Evolutionary conservation across 2,797 vertebrate genomes (phyloP).

Genomic region (Poeciliopsis gracilis): DNA sequence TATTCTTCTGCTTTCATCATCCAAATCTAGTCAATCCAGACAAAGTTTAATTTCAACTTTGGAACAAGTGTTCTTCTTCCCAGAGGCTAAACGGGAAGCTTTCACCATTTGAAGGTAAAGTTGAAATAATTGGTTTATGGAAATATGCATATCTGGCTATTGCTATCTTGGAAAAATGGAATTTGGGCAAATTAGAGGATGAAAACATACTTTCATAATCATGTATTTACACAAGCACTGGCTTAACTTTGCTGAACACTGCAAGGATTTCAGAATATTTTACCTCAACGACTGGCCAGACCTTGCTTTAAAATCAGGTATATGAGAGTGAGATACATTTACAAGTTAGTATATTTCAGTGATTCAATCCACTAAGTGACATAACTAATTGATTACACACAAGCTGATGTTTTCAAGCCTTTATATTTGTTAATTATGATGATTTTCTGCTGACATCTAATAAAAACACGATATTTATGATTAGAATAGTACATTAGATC

Average conservation of each 20-base stretch:
- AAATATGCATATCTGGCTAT: slow-evolving; percentile 57
- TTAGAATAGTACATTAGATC: background rate
- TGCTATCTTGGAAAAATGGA: slow-evolving; percentile 49
- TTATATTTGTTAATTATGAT: background rate
- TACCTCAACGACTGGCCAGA: background rate
- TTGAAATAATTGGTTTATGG: no score
- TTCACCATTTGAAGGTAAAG: slow-evolving; percentile 42
- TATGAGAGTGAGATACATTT: background rate
- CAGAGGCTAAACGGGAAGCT: slow-evolving; percentile 36
- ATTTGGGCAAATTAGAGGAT: slow-evolving; percentile 52
- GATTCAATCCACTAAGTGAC: background rate
- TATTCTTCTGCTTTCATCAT: background rate
- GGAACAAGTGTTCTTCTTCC: slow-evolving; percentile 20
- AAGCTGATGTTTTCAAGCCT: background rate
- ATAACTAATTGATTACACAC: background rate
- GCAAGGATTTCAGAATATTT: background rate
- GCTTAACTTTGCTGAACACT: slow-evolving; percentile 5
- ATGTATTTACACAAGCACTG: slow-evolving; percentile 15
- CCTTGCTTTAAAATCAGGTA: background rate
- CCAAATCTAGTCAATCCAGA: background rate
- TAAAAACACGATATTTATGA: background rate
- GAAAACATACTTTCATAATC: slow-evolving; percentile 50
- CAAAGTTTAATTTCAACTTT: slow-evolving; percentile 18
- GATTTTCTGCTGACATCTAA: background rate
- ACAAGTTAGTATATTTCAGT: background rate